Conservation (phyloP, 2,113 vertebrate genomes). For the Sinocyclocheilus anshuiensis region DNA sequence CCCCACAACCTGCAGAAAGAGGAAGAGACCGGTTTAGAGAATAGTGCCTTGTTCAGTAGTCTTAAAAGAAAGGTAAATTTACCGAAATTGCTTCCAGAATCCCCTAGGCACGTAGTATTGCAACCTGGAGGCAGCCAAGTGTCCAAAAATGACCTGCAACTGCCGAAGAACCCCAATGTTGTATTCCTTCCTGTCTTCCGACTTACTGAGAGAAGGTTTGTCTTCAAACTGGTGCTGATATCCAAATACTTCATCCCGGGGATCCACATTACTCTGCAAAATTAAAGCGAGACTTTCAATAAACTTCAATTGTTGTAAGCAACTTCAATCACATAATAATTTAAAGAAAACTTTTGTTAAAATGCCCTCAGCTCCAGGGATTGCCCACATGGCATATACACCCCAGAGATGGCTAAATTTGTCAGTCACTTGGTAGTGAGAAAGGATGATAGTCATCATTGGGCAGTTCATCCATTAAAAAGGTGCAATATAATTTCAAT, state of each 20-base stretch:
- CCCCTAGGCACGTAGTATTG: conserved; percentile 98
- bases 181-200: conserved; percentile 98
- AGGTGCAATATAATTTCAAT: not conserved
- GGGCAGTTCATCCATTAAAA: conserved; percentile 23
- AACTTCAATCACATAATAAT: not conserved
- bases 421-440: conserved; percentile 54
- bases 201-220: conserved; percentile 91
- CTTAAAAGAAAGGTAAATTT: not conserved
- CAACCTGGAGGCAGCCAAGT: conserved; percentile 93
- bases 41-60: not conserved
- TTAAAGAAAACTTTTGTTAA: not conserved
- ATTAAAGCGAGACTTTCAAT: conserved; percentile 35
- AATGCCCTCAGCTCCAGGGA: conserved; percentile 53
- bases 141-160: conserved; percentile 98
- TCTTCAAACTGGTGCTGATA: conserved; percentile 98
- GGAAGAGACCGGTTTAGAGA: not conserved
- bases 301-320: not conserved
- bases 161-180: conserved; percentile 98
- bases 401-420: conserved; percentile 37
- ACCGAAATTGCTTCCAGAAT: conserved; percentile 99
- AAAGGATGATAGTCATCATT: conserved; percentile 59
- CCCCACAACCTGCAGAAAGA: conserved; percentile 88
- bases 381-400: conserved; percentile 32
- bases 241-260: conserved; percentile 96
- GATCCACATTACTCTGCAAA: conserved; percentile 94